Base-by-base conservation (phyloP, 2,113 vertebrate genomes). In the Syngnathus floridae region DNA sequence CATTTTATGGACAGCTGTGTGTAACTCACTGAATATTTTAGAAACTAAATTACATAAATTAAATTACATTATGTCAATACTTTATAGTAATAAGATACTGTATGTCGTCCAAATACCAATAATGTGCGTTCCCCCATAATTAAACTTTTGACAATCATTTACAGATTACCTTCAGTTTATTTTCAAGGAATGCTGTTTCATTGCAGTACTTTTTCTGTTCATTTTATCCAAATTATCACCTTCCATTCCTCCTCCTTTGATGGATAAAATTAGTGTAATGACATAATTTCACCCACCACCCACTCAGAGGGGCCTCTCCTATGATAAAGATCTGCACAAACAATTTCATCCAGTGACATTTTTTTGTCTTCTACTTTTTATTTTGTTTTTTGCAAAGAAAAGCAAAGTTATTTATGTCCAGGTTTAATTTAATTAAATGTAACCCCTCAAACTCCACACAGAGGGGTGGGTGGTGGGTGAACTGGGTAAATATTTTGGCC, bases 401-500 rank as follows among this genome's bases (percentile, higher is more conserved):
- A 7, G 12, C n/a, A 21, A 38, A 21, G 10, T 13, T 1, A 43
- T n/a, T n/a, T 12, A 21, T 48, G 22, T 45, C n/a, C 21, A 6
- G 14, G 21, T 62, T 35, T 69, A 3, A 75, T 76, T 76, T 43
- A 69, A 77, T 40, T 13, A 64, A 59, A 36, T 51, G 19, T 38
- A 26, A 31, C 26, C 26, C 2, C 40, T 41, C 9, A 3, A 9
- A 19, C 37, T 37, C 17, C 60, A 41, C 70, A 77, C 67, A 73
- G 46, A 62, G 12, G 52, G 0, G 35, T 26, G 45, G 22, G 57
- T 62, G 63, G 49, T 73, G 26, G 26, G 1, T 82, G 64, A 73
- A 75, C 55, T 79, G 71, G 58, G 63, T 75, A 75, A 86, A 85
- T 80, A 80, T 80, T 80, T 78, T 85, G 75, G 62, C 45, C 41